Base-by-base conservation (phyloP, 2,797 vertebrate genomes). In the Geotrypetes seraphini region DNA sequence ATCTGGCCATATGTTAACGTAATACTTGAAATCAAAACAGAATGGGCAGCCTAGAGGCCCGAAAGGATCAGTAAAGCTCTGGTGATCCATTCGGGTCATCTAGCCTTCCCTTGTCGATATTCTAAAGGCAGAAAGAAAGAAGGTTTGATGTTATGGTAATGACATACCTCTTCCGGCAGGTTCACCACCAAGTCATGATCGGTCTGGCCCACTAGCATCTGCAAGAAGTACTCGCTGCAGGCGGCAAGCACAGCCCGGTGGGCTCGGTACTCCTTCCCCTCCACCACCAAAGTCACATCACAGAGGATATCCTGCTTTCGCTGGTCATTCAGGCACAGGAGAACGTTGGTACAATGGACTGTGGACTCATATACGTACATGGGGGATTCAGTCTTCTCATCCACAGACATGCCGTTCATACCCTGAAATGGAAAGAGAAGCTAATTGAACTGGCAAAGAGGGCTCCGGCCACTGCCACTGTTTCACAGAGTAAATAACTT, bases 321-420 rank as follows among this genome's bases (percentile, higher is more conserved):
- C 76, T 99, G 94, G 87, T 94, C 93, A 79, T 97, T 96, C 79
- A 98, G 90, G 84, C 92, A 91, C 85, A 95, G 89, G 85, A 99
- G 92, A 87, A 99, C 94, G 82, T 97, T 97, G 85, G 91, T 87
- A 86, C 93, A 97, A 86, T 99, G 96, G 78, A 97, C 92, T 52
- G 94, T 97, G 76, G 96, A 97, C 89, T 99, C 94, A 95, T 97
- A 99, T 79, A 98, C 93, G 74, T 97, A 99, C 92, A 97, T 96
- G 84, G 93, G 91, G 85, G 90, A 92, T 90, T 92, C 93, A 90
- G 90, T 83, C 89, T 92, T 93, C 89, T 93, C 93, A 96, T 95
- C 92, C 90, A 93, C 88, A 88, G 95, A 98, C 94, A 98, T 98
- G 84, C 92, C 94, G 94, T 92, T 96, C 84, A 92, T 86, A 85